A percentile compares a stretch with the other conserved stretches of the same genome.
Evolutionary conservation across 1,140 invertebrate species (phyloP).

Genomic region (Chironomus tepperi): DNA sequence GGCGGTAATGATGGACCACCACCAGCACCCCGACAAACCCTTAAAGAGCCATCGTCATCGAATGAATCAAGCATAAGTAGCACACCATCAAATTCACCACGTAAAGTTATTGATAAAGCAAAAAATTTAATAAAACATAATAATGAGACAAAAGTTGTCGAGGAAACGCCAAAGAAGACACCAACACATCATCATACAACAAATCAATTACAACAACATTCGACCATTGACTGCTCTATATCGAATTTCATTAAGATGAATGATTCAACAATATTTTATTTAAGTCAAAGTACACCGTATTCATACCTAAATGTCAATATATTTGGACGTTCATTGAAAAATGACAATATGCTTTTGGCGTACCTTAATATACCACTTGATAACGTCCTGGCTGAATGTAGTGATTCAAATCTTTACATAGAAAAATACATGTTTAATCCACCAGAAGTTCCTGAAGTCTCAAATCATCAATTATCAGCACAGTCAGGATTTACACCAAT

Average conservation of each 20-base stretch:
- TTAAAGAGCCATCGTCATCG: constrained; percentile 27
- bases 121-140: constrained; percentile 34
- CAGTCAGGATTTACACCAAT: constrained; percentile 83
- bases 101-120: constrained; percentile 34
- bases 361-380: constrained; percentile 71
- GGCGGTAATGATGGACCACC: constrained; percentile 17
- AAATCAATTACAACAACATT: constrained; percentile 38
- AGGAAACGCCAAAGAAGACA: not conserved
- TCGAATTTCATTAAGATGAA: constrained; percentile 55
- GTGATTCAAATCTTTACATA: constrained; percentile 65
- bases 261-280: constrained; percentile 63
- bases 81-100: constrained; percentile 38
- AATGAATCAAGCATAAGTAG: constrained; percentile 31
- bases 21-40: not conserved
- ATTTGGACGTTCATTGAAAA: constrained; percentile 50
- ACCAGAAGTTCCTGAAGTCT: constrained; percentile 56
- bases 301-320: constrained; percentile 77
- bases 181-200: constrained; percentile 25
- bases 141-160: constrained; percentile 18
- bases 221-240: constrained; percentile 42
- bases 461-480: constrained; percentile 51
- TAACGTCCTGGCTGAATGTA: constrained; percentile 67
- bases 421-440: constrained; percentile 64
- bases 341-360: constrained; percentile 57
- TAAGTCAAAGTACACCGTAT: constrained; percentile 55